phyloP scores from a whole-genome alignment of 2,113 vertebrate species.

The Pelecanoides urinatrix region DNA sequence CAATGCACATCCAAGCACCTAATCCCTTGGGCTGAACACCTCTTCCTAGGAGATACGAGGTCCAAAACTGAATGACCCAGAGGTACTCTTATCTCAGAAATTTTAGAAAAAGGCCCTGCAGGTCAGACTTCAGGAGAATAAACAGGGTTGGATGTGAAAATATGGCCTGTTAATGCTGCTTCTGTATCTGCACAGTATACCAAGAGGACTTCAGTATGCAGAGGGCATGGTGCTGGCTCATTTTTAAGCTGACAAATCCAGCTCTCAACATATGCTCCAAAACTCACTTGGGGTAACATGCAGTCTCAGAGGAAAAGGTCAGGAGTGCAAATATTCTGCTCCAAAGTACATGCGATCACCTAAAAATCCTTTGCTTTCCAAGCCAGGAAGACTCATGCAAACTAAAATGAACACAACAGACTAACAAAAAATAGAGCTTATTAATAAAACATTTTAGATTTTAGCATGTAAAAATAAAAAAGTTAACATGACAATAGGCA shows the following conservation, averaged over 20 bases:
- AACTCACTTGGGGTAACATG: not conserved
- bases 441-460: slow-evolving; percentile 38
- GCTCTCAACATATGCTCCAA: not conserved
- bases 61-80: not conserved
- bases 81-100: not conserved
- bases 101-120: not conserved
- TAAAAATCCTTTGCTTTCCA: not conserved
- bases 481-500: slow-evolving; percentile 11
- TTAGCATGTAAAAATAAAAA: slow-evolving; percentile 11
- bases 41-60: not conserved
- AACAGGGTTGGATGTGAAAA: not conserved
- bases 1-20: not conserved
- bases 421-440: not conserved
- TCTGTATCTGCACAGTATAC: not conserved
- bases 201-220: not conserved
- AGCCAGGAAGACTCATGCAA: not conserved
- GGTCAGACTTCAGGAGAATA: not conserved
- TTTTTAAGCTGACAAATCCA: not conserved
- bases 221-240: not conserved
- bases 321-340: not conserved
- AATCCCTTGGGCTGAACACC: not conserved
- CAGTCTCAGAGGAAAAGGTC: not conserved
- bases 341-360: not conserved
- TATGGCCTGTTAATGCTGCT: not conserved
- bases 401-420: not conserved